phyloP scores from a whole-genome alignment of 1,140 invertebrate species.

The Chironomus tepperi region DNA sequence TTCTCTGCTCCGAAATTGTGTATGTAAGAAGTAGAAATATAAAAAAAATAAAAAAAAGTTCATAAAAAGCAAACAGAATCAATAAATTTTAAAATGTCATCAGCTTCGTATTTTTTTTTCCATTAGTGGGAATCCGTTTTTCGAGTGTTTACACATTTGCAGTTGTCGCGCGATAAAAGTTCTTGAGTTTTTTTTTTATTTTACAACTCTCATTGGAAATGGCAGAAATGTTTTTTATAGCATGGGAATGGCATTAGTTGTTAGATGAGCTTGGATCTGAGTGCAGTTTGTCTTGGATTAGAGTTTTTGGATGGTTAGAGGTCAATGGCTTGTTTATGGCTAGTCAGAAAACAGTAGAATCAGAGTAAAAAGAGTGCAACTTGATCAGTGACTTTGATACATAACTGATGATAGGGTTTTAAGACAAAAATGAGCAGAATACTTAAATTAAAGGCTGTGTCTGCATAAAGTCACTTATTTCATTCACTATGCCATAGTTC shows the following conservation, averaged over 20 bases:
- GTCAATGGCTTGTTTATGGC: too few species aligned
- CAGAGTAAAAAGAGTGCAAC: too few species aligned
- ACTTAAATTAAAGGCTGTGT: too few species aligned
- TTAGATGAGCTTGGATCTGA: not conserved
- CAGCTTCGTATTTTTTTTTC: slow-evolving; percentile 8
- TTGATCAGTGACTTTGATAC: too few species aligned
- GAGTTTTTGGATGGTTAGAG: too few species aligned
- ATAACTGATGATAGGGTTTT: too few species aligned
- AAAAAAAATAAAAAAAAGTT: not conserved
- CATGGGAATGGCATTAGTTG: not conserved
- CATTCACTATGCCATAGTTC: too few species aligned
- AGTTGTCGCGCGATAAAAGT: not conserved
- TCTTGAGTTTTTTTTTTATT: not conserved
- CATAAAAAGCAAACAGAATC: slow-evolving; percentile 11
- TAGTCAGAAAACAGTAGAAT: too few species aligned
- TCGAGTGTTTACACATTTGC: slow-evolving; percentile 12
- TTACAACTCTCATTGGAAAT: not conserved
- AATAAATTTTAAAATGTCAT: slow-evolving; percentile 24
- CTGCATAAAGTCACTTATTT: too few species aligned
- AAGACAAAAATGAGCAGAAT: too few species aligned
- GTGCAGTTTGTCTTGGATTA: too few species aligned
- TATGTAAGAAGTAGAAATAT: too few species aligned
- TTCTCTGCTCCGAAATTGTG: not conserved
- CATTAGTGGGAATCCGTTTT: slow-evolving; percentile 16
- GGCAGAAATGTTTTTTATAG: not conserved